phyloP scores from a whole-genome alignment of 2,888 invertebrate species.

The Agrochola macilenta region DNA sequence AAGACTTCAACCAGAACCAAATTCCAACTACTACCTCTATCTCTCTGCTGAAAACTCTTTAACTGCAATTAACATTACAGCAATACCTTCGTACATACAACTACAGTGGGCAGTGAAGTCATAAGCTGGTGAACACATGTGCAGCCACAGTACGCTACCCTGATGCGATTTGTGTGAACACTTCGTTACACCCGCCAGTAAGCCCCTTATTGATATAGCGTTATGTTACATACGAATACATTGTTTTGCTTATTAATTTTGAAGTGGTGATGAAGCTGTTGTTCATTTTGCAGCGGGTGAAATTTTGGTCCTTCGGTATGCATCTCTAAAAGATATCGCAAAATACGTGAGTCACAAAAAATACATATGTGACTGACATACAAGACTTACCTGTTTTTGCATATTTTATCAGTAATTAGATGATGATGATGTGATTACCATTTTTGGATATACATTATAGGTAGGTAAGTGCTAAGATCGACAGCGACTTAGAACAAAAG shows the following conservation, averaged over 20 bases:
- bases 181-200: constrained; percentile 84
- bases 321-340: neutral
- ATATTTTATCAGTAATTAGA: neutral
- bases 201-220: constrained; percentile 75
- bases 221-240: constrained; percentile 51
- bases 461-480: too few species aligned
- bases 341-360: neutral
- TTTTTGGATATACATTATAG: too few species aligned
- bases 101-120: constrained; percentile 66
- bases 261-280: neutral
- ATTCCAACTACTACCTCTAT: neutral
- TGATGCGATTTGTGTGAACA: constrained; percentile 85
- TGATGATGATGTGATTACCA: neutral
- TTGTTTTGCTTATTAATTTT: constrained; percentile 61
- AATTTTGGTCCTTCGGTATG: neutral
- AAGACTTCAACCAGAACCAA: too few species aligned
- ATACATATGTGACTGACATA: neutral
- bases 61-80: constrained; percentile 6
- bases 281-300: neutral
- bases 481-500: too few species aligned
- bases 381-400: neutral
- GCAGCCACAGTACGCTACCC: constrained; percentile 74
- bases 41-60: neutral
- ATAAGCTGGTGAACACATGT: constrained; percentile 84
- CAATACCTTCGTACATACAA: constrained; percentile 1